phyloP scores from a whole-genome alignment of 2,797 vertebrate genomes.

The Siniperca obscura region DNA sequence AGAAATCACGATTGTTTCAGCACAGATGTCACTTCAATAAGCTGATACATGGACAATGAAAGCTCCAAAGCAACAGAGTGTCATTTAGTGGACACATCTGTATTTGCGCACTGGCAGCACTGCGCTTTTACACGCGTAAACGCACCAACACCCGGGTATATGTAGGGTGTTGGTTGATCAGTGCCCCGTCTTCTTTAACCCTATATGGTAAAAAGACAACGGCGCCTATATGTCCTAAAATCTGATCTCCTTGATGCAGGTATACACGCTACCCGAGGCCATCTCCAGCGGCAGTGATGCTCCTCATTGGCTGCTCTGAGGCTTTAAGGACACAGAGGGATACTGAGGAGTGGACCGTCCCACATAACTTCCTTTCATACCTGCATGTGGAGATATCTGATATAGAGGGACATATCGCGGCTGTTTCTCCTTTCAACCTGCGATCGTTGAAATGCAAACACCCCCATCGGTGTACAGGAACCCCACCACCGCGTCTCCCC shows the following conservation, averaged over 20 bases:
- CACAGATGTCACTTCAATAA: neutral
- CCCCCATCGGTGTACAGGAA: slow-evolving; percentile 62
- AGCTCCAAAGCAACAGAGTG: neutral
- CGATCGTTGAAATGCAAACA: slow-evolving; percentile 76
- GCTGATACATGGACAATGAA: neutral
- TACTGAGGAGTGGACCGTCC: slow-evolving; percentile 60
- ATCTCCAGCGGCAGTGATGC: slow-evolving; percentile 33
- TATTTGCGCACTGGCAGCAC: neutral
- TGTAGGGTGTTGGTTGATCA: neutral
- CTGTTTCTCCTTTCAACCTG: slow-evolving; percentile 56
- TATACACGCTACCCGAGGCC: slow-evolving; percentile 35
- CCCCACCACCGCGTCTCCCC: slow-evolving; percentile 36
- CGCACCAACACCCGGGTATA: neutral
- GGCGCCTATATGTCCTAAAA: slow-evolving; percentile 56
- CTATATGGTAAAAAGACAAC: slow-evolving; percentile 21
- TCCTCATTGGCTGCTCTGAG: slow-evolving; percentile 53
- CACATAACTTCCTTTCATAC: slow-evolving; percentile 63
- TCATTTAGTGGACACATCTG: neutral
- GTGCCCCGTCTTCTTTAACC: slow-evolving; percentile 34
- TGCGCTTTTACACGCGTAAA: slow-evolving; percentile 31
- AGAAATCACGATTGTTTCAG: neutral
- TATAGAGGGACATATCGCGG: slow-evolving; percentile 62
- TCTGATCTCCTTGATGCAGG: slow-evolving; percentile 67
- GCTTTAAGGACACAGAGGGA: slow-evolving; percentile 41
- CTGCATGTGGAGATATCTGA: slow-evolving; percentile 79